Conservation (phyloP, 2,113 vertebrate genomes). For the Onychostoma macrolepis region DNA sequence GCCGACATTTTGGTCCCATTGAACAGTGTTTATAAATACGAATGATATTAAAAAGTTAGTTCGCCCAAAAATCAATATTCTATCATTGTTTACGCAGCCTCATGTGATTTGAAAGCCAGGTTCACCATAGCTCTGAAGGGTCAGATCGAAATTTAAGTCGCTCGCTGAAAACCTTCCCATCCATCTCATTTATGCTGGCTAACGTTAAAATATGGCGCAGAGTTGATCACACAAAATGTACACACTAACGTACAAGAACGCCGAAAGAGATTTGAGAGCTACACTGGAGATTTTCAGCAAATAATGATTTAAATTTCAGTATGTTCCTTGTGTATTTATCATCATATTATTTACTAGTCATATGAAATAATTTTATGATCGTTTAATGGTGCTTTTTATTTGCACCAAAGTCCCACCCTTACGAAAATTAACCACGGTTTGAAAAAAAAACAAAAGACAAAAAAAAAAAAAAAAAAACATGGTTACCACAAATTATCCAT, state of each 20-base stretch:
- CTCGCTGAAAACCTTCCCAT: not conserved
- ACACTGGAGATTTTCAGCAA: not conserved
- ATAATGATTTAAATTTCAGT: not conserved
- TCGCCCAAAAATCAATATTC: not conserved
- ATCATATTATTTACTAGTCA: not conserved
- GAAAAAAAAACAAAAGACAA: no score
- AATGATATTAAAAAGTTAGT: not conserved
- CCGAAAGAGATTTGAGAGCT: not conserved
- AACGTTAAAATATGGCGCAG: not conserved
- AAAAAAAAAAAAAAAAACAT: no score
- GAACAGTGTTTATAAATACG: constrained; percentile 6
- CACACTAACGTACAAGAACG: not conserved
- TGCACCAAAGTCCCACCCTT: no score
- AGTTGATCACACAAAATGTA: not conserved
- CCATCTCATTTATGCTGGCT: not conserved
- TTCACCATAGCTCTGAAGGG: not conserved
- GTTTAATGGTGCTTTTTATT: not conserved
- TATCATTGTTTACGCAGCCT: not conserved
- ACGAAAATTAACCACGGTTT: no score
- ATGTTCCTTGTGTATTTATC: not conserved
- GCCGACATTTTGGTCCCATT: not conserved
- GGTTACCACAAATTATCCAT: no score
- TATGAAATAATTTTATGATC: not conserved
- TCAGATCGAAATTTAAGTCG: not conserved
- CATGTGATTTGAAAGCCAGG: not conserved